Base-by-base conservation (phyloP, 1,140 invertebrate species). In the Bombus breviceps region DNA sequence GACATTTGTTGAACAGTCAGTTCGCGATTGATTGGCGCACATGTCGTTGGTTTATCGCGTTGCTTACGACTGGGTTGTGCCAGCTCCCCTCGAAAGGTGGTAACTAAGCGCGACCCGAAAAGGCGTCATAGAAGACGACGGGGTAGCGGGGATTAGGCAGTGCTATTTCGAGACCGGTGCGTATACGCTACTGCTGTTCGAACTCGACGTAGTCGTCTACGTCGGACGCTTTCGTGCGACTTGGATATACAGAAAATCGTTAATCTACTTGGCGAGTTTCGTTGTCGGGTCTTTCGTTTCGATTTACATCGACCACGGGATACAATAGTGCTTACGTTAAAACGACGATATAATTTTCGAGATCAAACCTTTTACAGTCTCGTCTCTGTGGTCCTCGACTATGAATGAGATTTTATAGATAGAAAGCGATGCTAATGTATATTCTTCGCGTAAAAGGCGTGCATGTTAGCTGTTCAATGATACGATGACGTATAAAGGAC, bases 51-150 rank as follows among this genome's bases (percentile, higher is more conserved):
- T 91, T 91, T 91, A 91, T 91, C 89, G 88, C 88, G 88, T 81
- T 91, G 81, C 88, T 86, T 85, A 77, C 83, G 86, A 91, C 90
- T 90, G 88, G 90, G 75, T 90, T 68, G 83, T 81, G 81, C 83
- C 85, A 91, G 89, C 85, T 88, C 85, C 77, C 86, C 62, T 83
- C 88, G 66, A 74, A 71, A 88, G 86, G 88, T 83, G 89, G 88
- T 85, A 90, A 87, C 90, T 91, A 92, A 91, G 90, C 92, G 90
- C 92, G 92, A 92, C 91, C 93, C 90, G 92, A 94, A 94, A 94
- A 93, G 92, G 91, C 91, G 88, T 89, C 89, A 85, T 82, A 88
- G 91, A 88, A 86, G 81, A 76, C 76, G 82, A 91, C 84, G 90
- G 92, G 92, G 89, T 83, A 64, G 87, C 82, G 87, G 88, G 91